A percentile compares a stretch with the other conserved stretches of the same genome.
phyloP scores from a whole-genome alignment of 2,888 invertebrate genomes.

The Coelogynopora nodosa region DNA sequence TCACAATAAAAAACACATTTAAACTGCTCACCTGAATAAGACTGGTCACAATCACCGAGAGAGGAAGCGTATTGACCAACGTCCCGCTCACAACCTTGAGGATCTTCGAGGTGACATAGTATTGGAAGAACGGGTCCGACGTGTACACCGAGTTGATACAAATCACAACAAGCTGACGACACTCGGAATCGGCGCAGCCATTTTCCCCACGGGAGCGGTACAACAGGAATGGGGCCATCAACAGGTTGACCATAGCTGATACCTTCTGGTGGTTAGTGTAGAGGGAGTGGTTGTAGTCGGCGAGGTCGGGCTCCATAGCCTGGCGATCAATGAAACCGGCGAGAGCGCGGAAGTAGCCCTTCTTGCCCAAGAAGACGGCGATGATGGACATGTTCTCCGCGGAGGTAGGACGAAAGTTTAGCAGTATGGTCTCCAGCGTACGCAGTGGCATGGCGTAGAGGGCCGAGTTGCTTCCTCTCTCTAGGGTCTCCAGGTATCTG shows the following conservation, averaged over 20 bases:
- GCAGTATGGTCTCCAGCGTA: background rate
- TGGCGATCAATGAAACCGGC: background rate
- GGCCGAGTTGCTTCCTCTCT: background rate
- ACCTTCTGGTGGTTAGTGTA: background rate
- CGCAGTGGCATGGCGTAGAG: background rate
- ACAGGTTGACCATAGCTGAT: background rate
- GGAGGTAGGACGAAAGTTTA: background rate
- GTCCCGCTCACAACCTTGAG: background rate
- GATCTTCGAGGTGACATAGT: background rate
- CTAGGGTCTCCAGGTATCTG: conserved; percentile 1
- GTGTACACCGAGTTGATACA: background rate
- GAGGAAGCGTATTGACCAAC: background rate
- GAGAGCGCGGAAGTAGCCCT: background rate
- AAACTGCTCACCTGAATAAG: background rate
- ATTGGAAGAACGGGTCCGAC: background rate
- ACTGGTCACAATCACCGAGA: background rate
- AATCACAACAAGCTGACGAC: background rate
- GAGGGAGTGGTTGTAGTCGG: background rate
- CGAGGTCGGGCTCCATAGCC: background rate
- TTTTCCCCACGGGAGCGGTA: background rate
- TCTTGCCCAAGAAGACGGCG: background rate
- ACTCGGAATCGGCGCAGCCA: background rate
- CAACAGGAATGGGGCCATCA: background rate
- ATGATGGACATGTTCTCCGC: background rate
- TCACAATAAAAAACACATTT: too few species aligned